phyloP scores from a whole-genome alignment of 2,113 vertebrate species.

The Campylomormyrus tamandua region DNA sequence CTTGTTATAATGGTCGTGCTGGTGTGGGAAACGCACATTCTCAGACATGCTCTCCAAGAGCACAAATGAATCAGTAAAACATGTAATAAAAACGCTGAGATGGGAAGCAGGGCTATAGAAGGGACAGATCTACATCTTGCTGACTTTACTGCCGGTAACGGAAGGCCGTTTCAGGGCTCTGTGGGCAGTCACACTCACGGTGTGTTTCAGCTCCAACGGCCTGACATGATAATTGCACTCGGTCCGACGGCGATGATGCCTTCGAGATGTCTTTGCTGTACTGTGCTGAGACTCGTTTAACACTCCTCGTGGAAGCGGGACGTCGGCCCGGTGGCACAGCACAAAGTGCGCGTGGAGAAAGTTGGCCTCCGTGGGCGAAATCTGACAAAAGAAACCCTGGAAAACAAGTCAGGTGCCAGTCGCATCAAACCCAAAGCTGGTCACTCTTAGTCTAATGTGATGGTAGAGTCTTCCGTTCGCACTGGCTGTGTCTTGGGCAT shows the following conservation, averaged over 20 bases:
- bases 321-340: conserved; percentile 28
- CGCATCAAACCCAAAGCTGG: conserved; percentile 37
- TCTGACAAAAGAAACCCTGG: conserved; percentile 43
- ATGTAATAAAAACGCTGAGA: conserved; percentile 48
- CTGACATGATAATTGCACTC: conserved; percentile 25
- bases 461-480: conserved; percentile 11
- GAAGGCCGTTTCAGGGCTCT: conserved; percentile 54
- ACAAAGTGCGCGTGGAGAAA: conserved; percentile 33
- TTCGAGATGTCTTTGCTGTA: conserved; percentile 23
- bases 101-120: conserved; percentile 47
- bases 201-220: conserved; percentile 15
- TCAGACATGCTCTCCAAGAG: conserved; percentile 36
- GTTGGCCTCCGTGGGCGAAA: conserved; percentile 28
- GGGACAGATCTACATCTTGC: conserved; percentile 37
- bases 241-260: conserved; percentile 33
- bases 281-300: conserved; percentile 35
- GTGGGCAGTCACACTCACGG: conserved; percentile 22
- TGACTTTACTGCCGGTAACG: conserved; percentile 48
- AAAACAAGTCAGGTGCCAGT: conserved; percentile 48
- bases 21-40: conserved; percentile 42
- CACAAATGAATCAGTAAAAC: conserved; percentile 53
- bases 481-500: neutral
- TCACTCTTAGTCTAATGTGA: conserved; percentile 40
- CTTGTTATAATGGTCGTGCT: conserved; percentile 20
- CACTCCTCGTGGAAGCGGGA: conserved; percentile 29